phyloP scores from a whole-genome alignment of 2,113 vertebrate species.

The Excalfactoria chinensis region DNA sequence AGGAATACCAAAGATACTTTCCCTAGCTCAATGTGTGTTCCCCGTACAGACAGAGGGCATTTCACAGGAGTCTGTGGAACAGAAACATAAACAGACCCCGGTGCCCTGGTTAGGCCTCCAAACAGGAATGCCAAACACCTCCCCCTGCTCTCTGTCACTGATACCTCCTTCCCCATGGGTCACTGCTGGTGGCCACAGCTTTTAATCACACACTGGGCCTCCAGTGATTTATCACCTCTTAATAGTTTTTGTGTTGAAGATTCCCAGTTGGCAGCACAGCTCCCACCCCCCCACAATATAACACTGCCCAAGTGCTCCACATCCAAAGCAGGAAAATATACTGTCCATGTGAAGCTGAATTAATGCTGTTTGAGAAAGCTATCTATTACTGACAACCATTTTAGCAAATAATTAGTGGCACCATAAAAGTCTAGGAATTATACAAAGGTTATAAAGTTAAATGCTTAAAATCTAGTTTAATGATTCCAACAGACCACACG shows the following conservation, averaged over 20 bases:
- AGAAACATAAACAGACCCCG: conserved; percentile 73
- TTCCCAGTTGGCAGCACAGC: conserved; percentile 32
- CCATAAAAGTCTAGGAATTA: not conserved
- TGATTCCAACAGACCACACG: not conserved
- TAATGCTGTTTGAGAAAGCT: conserved; percentile 11
- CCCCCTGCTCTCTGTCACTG: conserved; percentile 70
- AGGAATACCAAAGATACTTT: conserved; percentile 67
- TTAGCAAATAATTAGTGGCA: conserved; percentile 30
- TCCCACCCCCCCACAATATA: not conserved
- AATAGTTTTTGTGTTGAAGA: conserved; percentile 60
- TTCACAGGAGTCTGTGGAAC: conserved; percentile 70
- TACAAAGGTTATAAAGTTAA: not conserved
- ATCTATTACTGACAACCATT: not conserved
- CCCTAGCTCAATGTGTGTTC: conserved; percentile 59
- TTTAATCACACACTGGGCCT: conserved; percentile 62
- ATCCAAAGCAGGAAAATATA: not conserved
- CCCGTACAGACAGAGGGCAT: conserved; percentile 63
- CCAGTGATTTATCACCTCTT: conserved; percentile 67
- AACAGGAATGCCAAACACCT: conserved; percentile 71
- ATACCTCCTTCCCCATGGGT: conserved; percentile 69
- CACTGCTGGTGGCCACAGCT: conserved; percentile 67
- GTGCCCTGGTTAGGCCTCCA: conserved; percentile 33
- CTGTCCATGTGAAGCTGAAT: not conserved
- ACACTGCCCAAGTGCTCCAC: not conserved
- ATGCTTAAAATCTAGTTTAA: not conserved